Evolutionary conservation across 2,797 vertebrate species (phyloP).

Genomic region (Chelonia mydas): DNA sequence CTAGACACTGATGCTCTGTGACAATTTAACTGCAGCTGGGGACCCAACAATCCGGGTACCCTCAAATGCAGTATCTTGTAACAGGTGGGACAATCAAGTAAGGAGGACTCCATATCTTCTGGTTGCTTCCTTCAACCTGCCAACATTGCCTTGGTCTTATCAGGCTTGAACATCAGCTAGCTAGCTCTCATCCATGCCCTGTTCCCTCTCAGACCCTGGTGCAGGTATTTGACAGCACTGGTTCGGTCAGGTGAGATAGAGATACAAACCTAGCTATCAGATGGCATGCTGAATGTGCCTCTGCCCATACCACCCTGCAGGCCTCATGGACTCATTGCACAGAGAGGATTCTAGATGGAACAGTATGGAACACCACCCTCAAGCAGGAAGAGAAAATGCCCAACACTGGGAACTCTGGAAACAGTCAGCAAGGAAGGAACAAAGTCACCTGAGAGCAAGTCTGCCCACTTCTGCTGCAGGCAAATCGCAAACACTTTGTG

Average conservation of each 20-base stretch:
- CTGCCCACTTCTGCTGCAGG: background rate
- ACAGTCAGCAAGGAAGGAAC: background rate
- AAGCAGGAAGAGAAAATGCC: background rate
- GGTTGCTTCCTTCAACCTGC: background rate
- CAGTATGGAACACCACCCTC: fast-evolving
- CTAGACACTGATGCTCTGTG: fast-evolving
- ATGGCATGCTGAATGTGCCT: fast-evolving
- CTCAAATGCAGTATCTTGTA: fast-evolving
- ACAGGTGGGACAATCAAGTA: too few relatives aligned
- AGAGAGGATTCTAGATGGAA: fast-evolving
- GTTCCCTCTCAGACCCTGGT: background rate
- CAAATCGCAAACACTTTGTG: background rate
- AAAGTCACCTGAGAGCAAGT: background rate
- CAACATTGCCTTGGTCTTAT: background rate
- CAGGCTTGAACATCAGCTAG: background rate
- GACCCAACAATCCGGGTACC: fast-evolving
- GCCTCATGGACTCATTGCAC: fast-evolving
- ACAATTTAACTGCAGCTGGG: fast-evolving
- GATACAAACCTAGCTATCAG: background rate
- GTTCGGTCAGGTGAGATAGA: background rate
- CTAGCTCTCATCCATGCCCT: background rate
- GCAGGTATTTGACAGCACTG: background rate
- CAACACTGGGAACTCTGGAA: background rate
- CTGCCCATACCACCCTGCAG: background rate
- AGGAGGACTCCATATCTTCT: background rate